A percentile compares a stretch with the other conserved stretches of the same genome.
Conservation (phyloP, 92 coral and sea anemone species). For the Metridium senile region DNA sequence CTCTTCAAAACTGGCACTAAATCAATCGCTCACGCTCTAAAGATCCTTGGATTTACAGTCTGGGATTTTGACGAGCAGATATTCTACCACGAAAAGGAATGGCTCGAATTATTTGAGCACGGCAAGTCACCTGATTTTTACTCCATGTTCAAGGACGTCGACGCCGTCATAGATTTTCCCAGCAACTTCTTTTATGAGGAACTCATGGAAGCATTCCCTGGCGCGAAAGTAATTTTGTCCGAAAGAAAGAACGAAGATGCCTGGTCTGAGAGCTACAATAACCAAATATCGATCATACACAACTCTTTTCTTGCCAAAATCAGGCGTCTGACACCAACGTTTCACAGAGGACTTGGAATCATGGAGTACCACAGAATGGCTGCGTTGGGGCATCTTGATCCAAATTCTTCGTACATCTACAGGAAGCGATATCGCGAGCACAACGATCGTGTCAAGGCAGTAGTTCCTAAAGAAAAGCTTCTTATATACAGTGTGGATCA, state of each 20-base stretch:
- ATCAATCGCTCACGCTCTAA: conserved; percentile 15
- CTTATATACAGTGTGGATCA: conserved; percentile 43
- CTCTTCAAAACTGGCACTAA: conserved; percentile 25
- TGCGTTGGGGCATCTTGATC: conserved; percentile 11
- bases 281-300: conserved; percentile 1
- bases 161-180: conserved; percentile 47
- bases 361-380: background rate
- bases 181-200: conserved; percentile 47
- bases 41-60: conserved; percentile 24
- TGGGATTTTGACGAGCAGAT: conserved; percentile 45
- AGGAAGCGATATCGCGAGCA: conserved; percentile 51
- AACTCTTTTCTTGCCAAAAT: background rate
- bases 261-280: conserved; percentile 43
- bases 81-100: conserved; percentile 47
- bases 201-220: conserved; percentile 55
- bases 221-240: conserved; percentile 50
- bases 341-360: background rate
- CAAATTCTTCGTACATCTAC: conserved; percentile 22
- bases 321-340: conserved; percentile 16
- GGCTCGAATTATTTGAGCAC: conserved; percentile 43
- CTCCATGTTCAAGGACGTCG: conserved; percentile 48
- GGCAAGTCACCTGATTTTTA: conserved; percentile 35
- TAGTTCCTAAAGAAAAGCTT: conserved; percentile 49
- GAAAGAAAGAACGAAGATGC: conserved; percentile 41
- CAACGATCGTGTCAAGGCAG: conserved; percentile 49